Conservation (phyloP, 2,797 vertebrate genomes). For the Anguilla marmorata region DNA sequence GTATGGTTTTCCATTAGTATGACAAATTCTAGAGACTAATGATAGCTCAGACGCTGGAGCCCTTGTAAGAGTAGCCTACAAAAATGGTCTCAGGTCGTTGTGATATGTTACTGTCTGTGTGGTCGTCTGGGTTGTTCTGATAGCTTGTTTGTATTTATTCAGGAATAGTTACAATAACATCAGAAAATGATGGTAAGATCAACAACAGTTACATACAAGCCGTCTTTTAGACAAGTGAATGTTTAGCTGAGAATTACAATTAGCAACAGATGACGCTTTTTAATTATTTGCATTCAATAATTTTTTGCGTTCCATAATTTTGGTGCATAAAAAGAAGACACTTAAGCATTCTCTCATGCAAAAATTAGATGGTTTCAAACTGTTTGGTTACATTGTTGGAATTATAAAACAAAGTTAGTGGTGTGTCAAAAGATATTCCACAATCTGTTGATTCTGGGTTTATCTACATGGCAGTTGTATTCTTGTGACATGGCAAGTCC, state of each 20-base stretch:
- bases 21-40: not conserved
- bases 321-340: not conserved
- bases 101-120: not conserved
- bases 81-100: not conserved
- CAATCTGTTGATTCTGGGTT: not conserved
- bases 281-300: too few relatives aligned
- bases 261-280: not conserved
- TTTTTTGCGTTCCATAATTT: not conserved
- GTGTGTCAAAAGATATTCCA: not conserved
- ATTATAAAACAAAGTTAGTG: not conserved
- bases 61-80: not conserved
- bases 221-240: not conserved
- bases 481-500: not conserved
- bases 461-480: not conserved
- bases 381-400: not conserved
- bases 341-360: not conserved
- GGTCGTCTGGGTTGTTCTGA: not conserved
- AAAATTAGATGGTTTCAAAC: not conserved
- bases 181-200: not conserved
- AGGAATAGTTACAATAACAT: not conserved
- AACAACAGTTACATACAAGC: not conserved
- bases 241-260: not conserved
- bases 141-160: not conserved
- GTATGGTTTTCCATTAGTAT: not conserved
- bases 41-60: not conserved